These are phyloP conservation scores for Clarias pachynema DNA, from an alignment of 2,797 vertebrate species.

Conservation along the genomic window DNA sequence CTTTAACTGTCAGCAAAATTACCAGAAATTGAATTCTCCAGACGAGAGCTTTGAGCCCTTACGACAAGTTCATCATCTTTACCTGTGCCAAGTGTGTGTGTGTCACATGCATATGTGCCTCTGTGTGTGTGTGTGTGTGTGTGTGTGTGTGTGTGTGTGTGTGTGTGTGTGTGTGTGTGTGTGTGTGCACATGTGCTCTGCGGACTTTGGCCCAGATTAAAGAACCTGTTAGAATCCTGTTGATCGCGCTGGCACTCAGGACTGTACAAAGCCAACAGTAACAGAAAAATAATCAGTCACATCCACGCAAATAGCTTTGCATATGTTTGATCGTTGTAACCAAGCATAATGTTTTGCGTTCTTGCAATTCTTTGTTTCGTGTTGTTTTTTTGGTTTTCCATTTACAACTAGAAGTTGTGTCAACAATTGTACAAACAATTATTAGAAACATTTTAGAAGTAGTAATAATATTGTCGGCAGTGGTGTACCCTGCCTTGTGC, in stretches of 20 bases:
- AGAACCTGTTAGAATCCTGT: slow-evolving; percentile 16
- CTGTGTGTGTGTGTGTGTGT: not conserved
- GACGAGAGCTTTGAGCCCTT: slow-evolving; percentile 19
- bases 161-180: not conserved
- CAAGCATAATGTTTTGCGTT: not conserved
- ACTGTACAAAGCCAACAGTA: not conserved
- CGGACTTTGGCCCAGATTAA: slow-evolving; percentile 31
- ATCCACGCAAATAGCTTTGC: not conserved
- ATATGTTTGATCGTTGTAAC: not conserved
- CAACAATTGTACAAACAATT: too few species aligned
- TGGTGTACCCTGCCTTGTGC: too few species aligned
- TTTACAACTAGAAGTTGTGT: not conserved
- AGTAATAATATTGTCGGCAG: not conserved
- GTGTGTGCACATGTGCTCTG: not conserved
- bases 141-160: not conserved
- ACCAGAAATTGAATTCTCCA: not conserved
- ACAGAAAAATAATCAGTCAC: not conserved
- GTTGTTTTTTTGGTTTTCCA: not conserved
- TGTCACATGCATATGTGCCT: not conserved
- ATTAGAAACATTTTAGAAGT: not conserved
- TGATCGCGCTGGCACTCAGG: not conserved
- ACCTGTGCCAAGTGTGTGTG: slow-evolving; percentile 27
- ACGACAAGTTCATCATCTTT: not conserved
- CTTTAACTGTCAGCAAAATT: not conserved
- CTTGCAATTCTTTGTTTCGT: not conserved